Evolutionary conservation across 2,888 invertebrate genomes (phyloP), one percentile per base, ranked within the genome.

Genomic region (Pharmacophagus antenor): DNA sequence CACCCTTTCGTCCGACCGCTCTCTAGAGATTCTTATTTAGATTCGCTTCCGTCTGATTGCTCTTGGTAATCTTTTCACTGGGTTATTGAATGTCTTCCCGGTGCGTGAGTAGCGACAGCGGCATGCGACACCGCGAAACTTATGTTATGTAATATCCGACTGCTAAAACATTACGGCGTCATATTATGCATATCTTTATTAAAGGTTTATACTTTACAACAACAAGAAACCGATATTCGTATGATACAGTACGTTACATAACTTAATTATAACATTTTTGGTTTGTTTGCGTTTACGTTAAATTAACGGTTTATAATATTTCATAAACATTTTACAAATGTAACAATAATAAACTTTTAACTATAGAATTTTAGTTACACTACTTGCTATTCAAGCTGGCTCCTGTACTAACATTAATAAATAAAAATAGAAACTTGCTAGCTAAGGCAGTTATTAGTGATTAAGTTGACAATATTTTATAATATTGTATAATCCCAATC

Each of bases 1-100:
- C 76, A 76, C 79, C 77, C 80, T 76, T 77, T 73, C 79, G 74
- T 77, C 83, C 83, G 79, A 79, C 82, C 84, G 84, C 84, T 85
- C 88, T 84, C 85, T 83, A 85, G 85, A 90, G 90, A 90, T 90
- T 90, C 89, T 89, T 90, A 90, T 90, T 90, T 90, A 90, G 90
- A 90, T 90, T 89, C 88, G 88, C 90, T 89, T 90, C 88, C 89
- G 88, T 88, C 88, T 90, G 90, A 90, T 90, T 89, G 89, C 90
- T 88, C 88, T 86, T 84, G 80, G 88, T 90, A 88, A 90, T 90
- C 89, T 90, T 90, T 90, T 88, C 88, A 85, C 87, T 87, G 79
- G 84, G 86, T 90, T 89, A 89, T 90, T 89, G 90, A 89, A 89
- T 88, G 88, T 87, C 87, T 87, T 86, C 83, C 79, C 85, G 80